Percentiles rank a stretch among this genome's conserved stretches.
phyloP scores from a whole-genome alignment of 2,113 vertebrate species.

The Ciconia maguari region DNA sequence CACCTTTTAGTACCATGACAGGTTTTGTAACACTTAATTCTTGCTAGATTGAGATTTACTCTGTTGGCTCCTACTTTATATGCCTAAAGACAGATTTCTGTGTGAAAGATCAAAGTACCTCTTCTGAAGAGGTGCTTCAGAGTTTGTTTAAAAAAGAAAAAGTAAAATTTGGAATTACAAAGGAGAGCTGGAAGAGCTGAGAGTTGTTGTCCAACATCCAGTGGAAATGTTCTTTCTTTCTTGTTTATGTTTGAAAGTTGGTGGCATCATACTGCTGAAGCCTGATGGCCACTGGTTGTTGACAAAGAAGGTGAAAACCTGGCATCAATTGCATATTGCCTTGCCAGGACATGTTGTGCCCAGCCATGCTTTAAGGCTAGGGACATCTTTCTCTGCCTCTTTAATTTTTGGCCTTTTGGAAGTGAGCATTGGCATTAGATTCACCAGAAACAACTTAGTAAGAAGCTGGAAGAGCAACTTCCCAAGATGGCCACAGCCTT shows the following conservation, averaged over 20 bases:
- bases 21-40: neutral
- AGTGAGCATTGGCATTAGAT: neutral
- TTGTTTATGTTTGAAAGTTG: neutral
- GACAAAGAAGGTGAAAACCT: neutral
- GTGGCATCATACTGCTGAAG: neutral
- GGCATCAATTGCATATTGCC: no score
- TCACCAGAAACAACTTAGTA: neutral
- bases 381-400: neutral
- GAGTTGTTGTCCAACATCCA: neutral
- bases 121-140: neutral
- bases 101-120: neutral
- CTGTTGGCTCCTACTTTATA: neutral
- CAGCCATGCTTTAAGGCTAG: neutral
- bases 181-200: neutral
- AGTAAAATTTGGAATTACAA: neutral
- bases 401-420: neutral
- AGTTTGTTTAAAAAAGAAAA: neutral
- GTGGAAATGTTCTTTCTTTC: neutral
- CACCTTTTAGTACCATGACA: neutral
- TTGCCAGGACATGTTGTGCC: neutral
- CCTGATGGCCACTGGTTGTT: neutral
- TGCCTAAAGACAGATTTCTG: neutral
- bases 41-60: neutral
- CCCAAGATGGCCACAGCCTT: neutral
- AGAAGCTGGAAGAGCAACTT: neutral